Evolutionary conservation across 2,113 vertebrate genomes (phyloP), one percentile per base, ranked within the genome.

Genomic region (Excalfactoria chinensis): DNA sequence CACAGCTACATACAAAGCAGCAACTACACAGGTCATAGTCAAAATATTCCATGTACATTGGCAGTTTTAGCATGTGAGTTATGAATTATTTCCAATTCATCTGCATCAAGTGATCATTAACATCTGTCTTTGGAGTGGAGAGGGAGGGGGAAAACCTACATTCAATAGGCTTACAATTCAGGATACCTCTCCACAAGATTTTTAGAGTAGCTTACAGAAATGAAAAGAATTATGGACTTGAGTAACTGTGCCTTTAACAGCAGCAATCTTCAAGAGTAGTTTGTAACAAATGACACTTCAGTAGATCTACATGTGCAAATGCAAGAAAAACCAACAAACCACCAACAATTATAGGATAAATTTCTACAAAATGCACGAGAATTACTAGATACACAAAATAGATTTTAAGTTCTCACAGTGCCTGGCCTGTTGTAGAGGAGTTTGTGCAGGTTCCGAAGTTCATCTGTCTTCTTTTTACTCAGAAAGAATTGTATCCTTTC

Each of bases 341-440:
- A 41, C 40, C 40, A 49, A 69, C 25, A 8, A 59, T 30, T n/a
- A 6, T 12, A 63, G 37, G 37, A 73, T 10, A 72, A 62, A 70
- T 20, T 51, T 51, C 66, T 79, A 69, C 32, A 79, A 48, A 78
- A 23, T 4, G 26, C 32, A 40, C 20, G 6, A 92, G 43, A 85
- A 76, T 13, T 25, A 92, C 67, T 1, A 59, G 35, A 75, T 48
- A 64, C 1, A 66, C 7, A 90, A 83, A 9, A 63, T 2, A 15
- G 32, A 73, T 76, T 86, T 91, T 81, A 92, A 82, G 30, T 69
- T 93, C 97, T 98, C 98, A 99, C 99, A 96, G 98, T 98, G 95
- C 99, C 99, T 6, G 98, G 99, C 44, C 99, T 97, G 97, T 99
- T 99, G 90, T 98, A 99, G 87, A 99, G 96, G 79, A 99, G 98